Percentiles rank a stretch among this genome's conserved stretches.
Evolutionary conservation across 1,140 invertebrate genomes (phyloP).

Genomic region (Zeugodacus cucurbitae): DNA sequence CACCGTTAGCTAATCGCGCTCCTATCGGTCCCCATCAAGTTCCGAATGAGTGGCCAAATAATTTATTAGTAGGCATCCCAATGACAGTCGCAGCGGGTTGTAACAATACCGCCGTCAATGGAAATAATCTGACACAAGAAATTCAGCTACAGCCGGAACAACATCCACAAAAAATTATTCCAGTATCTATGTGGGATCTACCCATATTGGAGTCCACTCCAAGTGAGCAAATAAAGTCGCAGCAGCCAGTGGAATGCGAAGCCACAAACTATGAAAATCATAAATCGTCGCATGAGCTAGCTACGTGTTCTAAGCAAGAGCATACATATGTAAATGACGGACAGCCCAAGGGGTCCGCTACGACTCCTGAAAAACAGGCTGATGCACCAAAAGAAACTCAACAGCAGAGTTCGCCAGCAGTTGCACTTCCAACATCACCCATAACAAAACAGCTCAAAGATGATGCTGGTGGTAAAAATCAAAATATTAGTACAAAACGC

Average conservation of each 20-base stretch:
- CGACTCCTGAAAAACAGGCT: background rate
- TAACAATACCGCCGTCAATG: background rate
- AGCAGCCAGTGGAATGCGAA: conserved; percentile 54
- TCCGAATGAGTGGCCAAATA: conserved; percentile 44
- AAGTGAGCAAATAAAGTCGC: conserved; percentile 58
- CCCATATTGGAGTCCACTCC: conserved; percentile 45
- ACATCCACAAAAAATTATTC: conserved; percentile 9
- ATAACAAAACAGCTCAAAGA: background rate
- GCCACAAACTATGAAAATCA: background rate
- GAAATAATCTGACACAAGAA: background rate
- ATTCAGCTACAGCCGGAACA: background rate
- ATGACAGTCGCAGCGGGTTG: background rate
- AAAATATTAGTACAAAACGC: conserved; percentile 15
- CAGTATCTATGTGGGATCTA: conserved; percentile 53
- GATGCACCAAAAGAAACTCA: background rate
- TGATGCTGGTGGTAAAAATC: conserved; percentile 4
- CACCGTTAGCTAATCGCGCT: background rate
- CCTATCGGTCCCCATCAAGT: conserved; percentile 35
- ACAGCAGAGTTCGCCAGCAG: background rate
- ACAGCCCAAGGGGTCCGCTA: background rate
- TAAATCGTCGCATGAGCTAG: conserved; percentile 47
- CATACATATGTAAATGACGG: background rate
- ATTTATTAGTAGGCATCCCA: background rate
- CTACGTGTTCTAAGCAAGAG: conserved; percentile 47
- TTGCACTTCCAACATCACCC: background rate